Conservation (phyloP, 2,797 vertebrate genomes). For the Borostomias antarcticus region DNA sequence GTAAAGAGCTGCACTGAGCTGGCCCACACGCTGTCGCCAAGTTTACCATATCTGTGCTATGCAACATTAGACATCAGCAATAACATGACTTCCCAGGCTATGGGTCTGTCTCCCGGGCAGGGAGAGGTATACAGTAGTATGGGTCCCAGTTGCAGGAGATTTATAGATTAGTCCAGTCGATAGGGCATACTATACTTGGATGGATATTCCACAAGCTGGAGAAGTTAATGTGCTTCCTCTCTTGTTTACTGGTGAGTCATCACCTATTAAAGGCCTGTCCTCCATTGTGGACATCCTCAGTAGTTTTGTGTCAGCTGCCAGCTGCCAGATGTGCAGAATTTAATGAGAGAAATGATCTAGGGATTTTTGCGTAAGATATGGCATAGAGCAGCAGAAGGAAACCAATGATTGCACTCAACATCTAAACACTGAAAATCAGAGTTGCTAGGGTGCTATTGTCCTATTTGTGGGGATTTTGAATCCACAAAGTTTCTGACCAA, state of each 20-base stretch:
- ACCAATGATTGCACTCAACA: constrained; percentile 31
- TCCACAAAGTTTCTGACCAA: not conserved
- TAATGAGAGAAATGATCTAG: constrained; percentile 67
- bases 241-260: constrained; percentile 73
- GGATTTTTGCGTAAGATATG: constrained; percentile 37
- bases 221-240: constrained; percentile 55
- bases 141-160: constrained; percentile 15
- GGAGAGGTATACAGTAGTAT: no score
- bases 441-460: constrained; percentile 7
- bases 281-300: constrained; percentile 64
- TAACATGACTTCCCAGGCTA: constrained; percentile 56
- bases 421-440: constrained; percentile 22
- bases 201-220: constrained; percentile 60
- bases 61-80: constrained; percentile 58
- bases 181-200: constrained; percentile 55
- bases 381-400: constrained; percentile 34
- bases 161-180: not conserved
- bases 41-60: constrained; percentile 56
- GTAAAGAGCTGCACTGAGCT: constrained; percentile 57
- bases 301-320: constrained; percentile 75
- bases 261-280: constrained; percentile 65
- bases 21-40: constrained; percentile 48
- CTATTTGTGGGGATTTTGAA: constrained; percentile 9
- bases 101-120: constrained; percentile 44
- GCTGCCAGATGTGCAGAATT: constrained; percentile 73